These are phyloP conservation scores for Biston betularia DNA, from an alignment of 2,888 invertebrate species.

Conservation along the genomic window DNA sequence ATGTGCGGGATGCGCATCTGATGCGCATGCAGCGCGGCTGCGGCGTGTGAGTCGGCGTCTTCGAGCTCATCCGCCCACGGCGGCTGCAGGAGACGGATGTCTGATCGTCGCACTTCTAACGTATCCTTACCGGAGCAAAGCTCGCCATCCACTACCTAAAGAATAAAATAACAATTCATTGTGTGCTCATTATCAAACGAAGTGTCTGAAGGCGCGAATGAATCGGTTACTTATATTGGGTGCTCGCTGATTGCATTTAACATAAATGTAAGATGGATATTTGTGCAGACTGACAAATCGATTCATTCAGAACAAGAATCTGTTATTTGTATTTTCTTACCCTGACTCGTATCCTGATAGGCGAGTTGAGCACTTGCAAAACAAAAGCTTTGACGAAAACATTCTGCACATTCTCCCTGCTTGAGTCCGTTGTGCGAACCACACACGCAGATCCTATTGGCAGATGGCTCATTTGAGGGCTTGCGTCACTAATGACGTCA, in stretches of 20 bases:
- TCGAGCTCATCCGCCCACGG: constrained; percentile 99
- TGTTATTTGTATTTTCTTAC: constrained; percentile 55
- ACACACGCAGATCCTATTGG: constrained; percentile 93
- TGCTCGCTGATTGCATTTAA: too few relatives aligned
- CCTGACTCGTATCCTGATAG: constrained; percentile 81
- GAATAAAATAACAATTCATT: neutral
- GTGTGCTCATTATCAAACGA: too few relatives aligned
- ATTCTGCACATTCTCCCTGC: constrained; percentile 87
- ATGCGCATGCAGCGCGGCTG: constrained; percentile 67
- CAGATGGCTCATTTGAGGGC: constrained; percentile 94
- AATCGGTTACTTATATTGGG: too few relatives aligned
- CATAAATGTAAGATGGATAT: too few relatives aligned
- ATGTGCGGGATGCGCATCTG: constrained; percentile 67
- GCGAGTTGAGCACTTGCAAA: constrained; percentile 79
- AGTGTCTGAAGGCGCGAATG: too few relatives aligned
- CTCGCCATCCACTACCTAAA: constrained; percentile 87
- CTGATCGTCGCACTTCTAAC: constrained; percentile 94
- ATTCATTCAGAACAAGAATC: neutral
- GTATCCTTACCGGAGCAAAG: constrained; percentile 64
- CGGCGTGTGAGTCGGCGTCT: constrained; percentile 83
- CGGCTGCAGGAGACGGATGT: constrained; percentile 95
- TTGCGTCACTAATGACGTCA: constrained; percentile 97
- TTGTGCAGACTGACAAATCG: neutral
- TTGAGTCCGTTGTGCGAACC: constrained; percentile 88
- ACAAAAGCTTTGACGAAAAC: constrained; percentile 96